phyloP scores from a whole-genome alignment of 1,140 invertebrate species.

The Drosophila dunni region DNA sequence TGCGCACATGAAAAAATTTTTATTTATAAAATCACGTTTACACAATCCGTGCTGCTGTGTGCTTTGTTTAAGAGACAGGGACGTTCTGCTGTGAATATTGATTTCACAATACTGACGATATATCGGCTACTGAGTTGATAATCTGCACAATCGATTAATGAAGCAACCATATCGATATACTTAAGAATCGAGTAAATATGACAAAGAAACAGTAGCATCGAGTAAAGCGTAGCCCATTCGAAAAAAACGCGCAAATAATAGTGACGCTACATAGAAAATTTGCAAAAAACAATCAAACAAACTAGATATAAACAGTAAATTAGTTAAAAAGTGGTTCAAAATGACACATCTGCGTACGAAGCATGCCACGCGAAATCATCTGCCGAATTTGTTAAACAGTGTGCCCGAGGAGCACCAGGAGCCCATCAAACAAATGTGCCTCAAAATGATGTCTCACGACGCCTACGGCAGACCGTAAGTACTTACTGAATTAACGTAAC shows the following conservation, averaged over 20 bases:
- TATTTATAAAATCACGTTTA: conserved; percentile 38
- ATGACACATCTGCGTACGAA: conserved; percentile 64
- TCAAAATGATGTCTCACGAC: conserved; percentile 85
- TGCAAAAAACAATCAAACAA: not conserved
- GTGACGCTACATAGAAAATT: conserved; percentile 35
- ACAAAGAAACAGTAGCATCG: conserved; percentile 15
- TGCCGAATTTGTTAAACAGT: conserved; percentile 62
- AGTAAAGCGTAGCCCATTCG: conserved; percentile 35
- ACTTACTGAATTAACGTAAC: not conserved
- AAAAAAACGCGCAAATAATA: conserved; percentile 67
- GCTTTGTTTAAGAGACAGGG: conserved; percentile 16
- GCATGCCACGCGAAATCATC: conserved; percentile 65
- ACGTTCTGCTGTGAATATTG: conserved; percentile 7
- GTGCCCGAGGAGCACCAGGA: conserved; percentile 83
- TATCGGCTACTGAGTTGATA: conserved; percentile 1
- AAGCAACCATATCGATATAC: not conserved
- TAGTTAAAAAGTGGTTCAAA: not conserved
- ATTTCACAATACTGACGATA: conserved; percentile 12
- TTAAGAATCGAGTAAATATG: conserved; percentile 21
- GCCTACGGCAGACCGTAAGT: conserved; percentile 84
- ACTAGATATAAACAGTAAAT: not conserved
- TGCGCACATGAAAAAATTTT: conserved; percentile 10
- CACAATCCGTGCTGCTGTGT: conserved; percentile 28
- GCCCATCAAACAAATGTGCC: conserved; percentile 76
- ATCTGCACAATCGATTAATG: not conserved